Evolutionary conservation across 2,113 vertebrate genomes (phyloP).

Genomic region (Lampris incognitus): DNA sequence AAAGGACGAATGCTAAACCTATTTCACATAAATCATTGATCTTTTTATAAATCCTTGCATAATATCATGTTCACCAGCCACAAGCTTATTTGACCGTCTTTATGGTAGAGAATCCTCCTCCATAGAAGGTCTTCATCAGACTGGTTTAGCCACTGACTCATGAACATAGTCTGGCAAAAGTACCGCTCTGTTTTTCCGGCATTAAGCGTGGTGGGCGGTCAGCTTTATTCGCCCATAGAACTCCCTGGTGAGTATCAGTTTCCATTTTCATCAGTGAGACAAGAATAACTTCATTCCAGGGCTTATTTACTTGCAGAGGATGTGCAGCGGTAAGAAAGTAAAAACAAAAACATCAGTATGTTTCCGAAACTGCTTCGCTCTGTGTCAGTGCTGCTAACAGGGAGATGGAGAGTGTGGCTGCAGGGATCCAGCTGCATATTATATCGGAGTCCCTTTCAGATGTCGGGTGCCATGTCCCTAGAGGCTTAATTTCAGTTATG

Average conservation of each 20-base stretch:
- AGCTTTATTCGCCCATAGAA: constrained; percentile 42
- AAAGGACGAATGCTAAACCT: no score
- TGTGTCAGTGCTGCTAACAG: constrained; percentile 35
- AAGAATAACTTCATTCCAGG: constrained; percentile 56
- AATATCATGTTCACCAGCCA: constrained; percentile 2
- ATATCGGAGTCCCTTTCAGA: constrained; percentile 43
- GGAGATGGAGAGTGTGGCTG: constrained; percentile 22
- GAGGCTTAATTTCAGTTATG: constrained; percentile 16
- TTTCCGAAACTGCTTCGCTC: constrained; percentile 23
- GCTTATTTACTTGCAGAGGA: constrained; percentile 60
- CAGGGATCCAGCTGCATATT: constrained; percentile 43
- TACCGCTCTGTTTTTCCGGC: constrained; percentile 45
- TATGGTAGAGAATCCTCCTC: constrained; percentile 19
- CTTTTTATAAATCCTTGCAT: neutral
- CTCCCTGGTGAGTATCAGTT: constrained; percentile 58
- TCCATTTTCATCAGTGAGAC: constrained; percentile 44
- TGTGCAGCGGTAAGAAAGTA: constrained; percentile 21
- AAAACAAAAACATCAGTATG: constrained; percentile 57
- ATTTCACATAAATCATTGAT: neutral
- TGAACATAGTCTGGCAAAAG: constrained; percentile 13
- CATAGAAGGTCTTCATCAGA: constrained; percentile 49
- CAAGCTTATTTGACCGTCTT: constrained; percentile 4
- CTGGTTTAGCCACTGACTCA: constrained; percentile 33
- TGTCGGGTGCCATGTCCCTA: constrained; percentile 23
- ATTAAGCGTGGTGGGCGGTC: constrained; percentile 50